Evolutionary conservation across 2,113 vertebrate genomes (phyloP).

Genomic region (Zapus hudsonius): DNA sequence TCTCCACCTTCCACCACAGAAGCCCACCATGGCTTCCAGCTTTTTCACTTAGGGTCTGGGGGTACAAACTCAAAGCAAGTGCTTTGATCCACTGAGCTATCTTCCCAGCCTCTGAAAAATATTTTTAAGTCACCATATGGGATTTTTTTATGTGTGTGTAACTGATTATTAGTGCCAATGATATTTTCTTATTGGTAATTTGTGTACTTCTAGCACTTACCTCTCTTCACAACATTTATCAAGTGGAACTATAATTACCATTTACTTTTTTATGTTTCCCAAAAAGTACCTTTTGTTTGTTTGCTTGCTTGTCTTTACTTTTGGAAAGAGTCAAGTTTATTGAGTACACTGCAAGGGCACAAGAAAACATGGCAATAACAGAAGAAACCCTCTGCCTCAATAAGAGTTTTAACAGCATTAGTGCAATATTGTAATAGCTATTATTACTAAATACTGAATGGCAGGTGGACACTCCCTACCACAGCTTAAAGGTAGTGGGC

Average conservation of each 20-base stretch:
- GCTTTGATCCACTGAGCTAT: too few species aligned
- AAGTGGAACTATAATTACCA: slow-evolving; percentile 33
- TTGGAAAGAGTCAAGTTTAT: not conserved
- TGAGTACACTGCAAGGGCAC: not conserved
- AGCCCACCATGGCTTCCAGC: too few species aligned
- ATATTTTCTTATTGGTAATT: slow-evolving; percentile 39
- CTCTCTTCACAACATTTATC: not conserved
- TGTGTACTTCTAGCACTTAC: slow-evolving; percentile 9
- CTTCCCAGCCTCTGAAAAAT: slow-evolving; percentile 3
- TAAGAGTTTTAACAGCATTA: slow-evolving; percentile 13
- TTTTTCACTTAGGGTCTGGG: too few species aligned
- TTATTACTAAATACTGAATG: slow-evolving; percentile 21
- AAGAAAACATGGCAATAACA: not conserved
- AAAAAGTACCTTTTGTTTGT: not conserved
- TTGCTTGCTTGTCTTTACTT: too few species aligned
- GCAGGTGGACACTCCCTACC: not conserved
- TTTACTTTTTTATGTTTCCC: slow-evolving; percentile 35
- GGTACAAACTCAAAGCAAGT: too few species aligned
- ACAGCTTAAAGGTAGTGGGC: slow-evolving; percentile 11
- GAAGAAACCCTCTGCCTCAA: not conserved
- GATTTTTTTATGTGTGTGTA: not conserved
- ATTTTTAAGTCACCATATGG: slow-evolving; percentile 4
- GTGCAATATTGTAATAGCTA: not conserved
- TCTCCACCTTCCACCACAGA: too few species aligned
- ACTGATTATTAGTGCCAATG: not conserved